Percentiles rank a stretch among this genome's conserved stretches.
These are phyloP conservation scores for Ceratitis capitata DNA, from an alignment of 1,140 invertebrate species.

Conservation along the genomic window DNA sequence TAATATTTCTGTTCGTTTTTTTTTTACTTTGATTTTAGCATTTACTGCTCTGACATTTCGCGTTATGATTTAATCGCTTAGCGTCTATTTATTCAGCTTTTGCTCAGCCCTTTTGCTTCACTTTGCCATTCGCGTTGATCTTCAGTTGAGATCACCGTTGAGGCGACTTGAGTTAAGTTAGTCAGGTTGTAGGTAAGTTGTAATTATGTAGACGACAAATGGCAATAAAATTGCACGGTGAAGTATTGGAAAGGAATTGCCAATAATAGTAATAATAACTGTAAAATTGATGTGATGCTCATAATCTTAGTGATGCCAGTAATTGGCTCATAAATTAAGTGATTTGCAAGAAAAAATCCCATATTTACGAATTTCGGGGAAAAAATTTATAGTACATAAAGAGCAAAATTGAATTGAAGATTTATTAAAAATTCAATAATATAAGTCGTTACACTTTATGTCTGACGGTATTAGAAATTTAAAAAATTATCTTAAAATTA, in stretches of 20 bases:
- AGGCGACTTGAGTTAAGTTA: background rate
- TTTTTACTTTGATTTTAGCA: background rate
- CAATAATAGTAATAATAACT: conserved; percentile 4
- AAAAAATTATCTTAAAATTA: no score
- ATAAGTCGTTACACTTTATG: no score
- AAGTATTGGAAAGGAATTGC: background rate
- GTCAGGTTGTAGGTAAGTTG: background rate
- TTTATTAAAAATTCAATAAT: no score
- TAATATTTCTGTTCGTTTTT: background rate
- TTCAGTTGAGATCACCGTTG: background rate
- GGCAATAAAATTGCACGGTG: background rate
- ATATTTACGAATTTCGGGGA: no score
- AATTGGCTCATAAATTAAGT: conserved; percentile 22
- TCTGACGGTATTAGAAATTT: no score
- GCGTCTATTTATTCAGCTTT: conserved; percentile 29
- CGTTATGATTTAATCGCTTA: conserved; percentile 34
- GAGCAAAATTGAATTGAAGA: no score
- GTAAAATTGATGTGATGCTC: background rate
- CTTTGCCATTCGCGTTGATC: background rate
- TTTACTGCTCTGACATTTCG: conserved; percentile 23
- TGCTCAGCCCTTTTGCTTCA: conserved; percentile 25
- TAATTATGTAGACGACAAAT: conserved; percentile 10
- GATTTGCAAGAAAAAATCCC: background rate
- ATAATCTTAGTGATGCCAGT: background rate
- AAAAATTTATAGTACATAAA: no score